Percentiles rank a stretch among this genome's conserved stretches.
phyloP scores from a whole-genome alignment of 2,888 invertebrate genomes.

The Metallyticus violacea region DNA sequence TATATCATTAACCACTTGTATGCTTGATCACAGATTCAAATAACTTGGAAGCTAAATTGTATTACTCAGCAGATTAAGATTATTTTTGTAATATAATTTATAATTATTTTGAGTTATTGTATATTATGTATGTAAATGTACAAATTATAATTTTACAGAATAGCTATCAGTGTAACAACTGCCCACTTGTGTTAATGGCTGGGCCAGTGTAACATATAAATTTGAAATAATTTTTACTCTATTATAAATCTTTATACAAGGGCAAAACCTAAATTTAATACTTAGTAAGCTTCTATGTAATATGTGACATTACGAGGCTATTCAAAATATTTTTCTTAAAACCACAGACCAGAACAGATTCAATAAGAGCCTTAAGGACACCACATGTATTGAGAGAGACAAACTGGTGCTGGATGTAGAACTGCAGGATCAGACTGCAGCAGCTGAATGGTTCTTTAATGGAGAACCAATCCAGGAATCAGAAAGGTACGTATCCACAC shows the following conservation, averaged over 20 bases:
- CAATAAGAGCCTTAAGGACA: conserved; percentile 95
- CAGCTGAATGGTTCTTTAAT: conserved; percentile 93
- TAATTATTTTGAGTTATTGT: too few species aligned
- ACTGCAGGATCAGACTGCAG: conserved; percentile 92
- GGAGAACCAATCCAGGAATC: conserved; percentile 80
- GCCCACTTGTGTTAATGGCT: too few species aligned
- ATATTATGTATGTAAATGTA: too few species aligned
- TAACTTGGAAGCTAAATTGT: too few species aligned
- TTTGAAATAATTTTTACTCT: neutral
- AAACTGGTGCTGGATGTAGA: conserved; percentile 89
- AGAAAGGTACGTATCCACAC: conserved; percentile 59
- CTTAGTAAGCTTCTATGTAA: neutral
- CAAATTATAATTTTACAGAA: too few species aligned
- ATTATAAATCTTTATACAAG: neutral
- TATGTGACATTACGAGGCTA: neutral
- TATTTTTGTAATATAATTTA: too few species aligned
- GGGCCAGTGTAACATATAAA: too few species aligned
- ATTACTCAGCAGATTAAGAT: too few species aligned
- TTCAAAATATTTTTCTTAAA: conserved; percentile 16
- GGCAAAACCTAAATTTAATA: neutral
- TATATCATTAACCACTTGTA: too few species aligned
- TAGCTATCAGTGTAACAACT: too few species aligned
- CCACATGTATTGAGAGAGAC: conserved; percentile 88
- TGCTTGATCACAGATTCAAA: too few species aligned
- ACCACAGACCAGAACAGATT: conserved; percentile 90